These are phyloP conservation scores for Laspeyria flexula DNA, from an alignment of 2,888 invertebrate species.

Conservation along the genomic window DNA sequence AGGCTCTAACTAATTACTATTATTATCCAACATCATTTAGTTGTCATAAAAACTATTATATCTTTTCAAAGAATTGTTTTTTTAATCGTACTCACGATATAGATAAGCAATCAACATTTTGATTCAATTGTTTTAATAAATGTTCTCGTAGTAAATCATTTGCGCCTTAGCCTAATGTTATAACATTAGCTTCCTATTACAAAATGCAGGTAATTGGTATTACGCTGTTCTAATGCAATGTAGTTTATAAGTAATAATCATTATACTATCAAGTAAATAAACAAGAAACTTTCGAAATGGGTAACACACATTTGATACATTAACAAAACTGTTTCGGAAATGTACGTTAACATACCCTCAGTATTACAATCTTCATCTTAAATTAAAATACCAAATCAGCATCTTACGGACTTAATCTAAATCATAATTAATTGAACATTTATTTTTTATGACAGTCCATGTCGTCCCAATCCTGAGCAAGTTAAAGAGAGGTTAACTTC, in stretches of 20 bases:
- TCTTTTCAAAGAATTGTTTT: conserved; percentile 43
- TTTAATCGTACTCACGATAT: conserved; percentile 44
- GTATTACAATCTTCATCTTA: too few species aligned
- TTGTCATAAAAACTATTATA: conserved; percentile 32
- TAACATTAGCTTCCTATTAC: conserved; percentile 28
- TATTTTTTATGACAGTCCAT: too few species aligned
- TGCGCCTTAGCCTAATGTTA: conserved; percentile 24
- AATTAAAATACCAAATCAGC: too few species aligned
- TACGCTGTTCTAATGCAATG: conserved; percentile 2
- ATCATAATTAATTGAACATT: too few species aligned
- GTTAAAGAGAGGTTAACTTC: too few species aligned
- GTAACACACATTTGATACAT: too few species aligned
- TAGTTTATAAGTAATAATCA: neutral
- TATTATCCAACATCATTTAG: conserved; percentile 35
- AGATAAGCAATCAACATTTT: conserved; percentile 46
- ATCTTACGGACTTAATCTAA: too few species aligned
- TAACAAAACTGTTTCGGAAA: too few species aligned
- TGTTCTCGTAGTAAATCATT: conserved; percentile 41
- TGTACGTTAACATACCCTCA: too few species aligned
- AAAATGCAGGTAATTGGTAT: conserved; percentile 11
- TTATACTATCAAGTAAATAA: too few species aligned
- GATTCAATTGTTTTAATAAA: conserved; percentile 43
- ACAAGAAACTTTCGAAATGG: too few species aligned
- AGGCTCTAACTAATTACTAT: conserved; percentile 33
- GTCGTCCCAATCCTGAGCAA: too few species aligned